Base-by-base conservation (phyloP, 2,888 invertebrate genomes). In the Chrysodeixis includens region DNA sequence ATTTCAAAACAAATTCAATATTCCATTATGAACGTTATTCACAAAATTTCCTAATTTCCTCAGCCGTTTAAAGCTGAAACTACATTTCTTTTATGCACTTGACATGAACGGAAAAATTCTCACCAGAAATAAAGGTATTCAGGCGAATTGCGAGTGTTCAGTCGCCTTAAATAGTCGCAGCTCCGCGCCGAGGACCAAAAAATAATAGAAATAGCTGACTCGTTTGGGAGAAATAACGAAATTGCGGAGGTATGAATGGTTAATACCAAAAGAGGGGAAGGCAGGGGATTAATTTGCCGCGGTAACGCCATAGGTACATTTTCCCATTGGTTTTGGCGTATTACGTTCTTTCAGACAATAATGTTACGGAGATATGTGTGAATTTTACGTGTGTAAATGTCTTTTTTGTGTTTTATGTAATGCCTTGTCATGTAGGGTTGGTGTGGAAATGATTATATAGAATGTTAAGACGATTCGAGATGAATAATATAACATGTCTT, bases 201-300 rank as follows among this genome's bases (percentile, higher is more conserved):
- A 81, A 80, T 77, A 82, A 83, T 77, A 77, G 81, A 75, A 83
- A 85, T 80, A 87, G 84, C 83, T 82, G 74, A 79, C 71, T 72
- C 85, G 80, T 88, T 88, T 85, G 84, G 83, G 86, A 85, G 87
- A 84, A 90, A 90, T 90, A 92, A 91, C 86, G 84, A 83, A 92
- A 92, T 92, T 90, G 90, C 85, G 83, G 84, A 86, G 84, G 89
- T 89, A 92, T 92, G 92, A 92, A 92, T 93, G 91, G 88, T 91
- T 92, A 92, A 93, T 92, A 91, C 86, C 78, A 69, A 76, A 79
- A 86, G 86, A 88, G 88, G 87, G 85, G 88, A 86, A 87, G 81
- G 83, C 75, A 74, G 74, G 78, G 88, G 89, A 91, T 91, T 92
- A 90, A 92, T 91, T 90, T 87, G 81, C 82, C 82, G 81, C 81